Percentiles rank a stretch among this genome's conserved stretches.
phyloP scores from a whole-genome alignment of 2,888 invertebrate species.

The Stenoptilia bipunctidactyla region DNA sequence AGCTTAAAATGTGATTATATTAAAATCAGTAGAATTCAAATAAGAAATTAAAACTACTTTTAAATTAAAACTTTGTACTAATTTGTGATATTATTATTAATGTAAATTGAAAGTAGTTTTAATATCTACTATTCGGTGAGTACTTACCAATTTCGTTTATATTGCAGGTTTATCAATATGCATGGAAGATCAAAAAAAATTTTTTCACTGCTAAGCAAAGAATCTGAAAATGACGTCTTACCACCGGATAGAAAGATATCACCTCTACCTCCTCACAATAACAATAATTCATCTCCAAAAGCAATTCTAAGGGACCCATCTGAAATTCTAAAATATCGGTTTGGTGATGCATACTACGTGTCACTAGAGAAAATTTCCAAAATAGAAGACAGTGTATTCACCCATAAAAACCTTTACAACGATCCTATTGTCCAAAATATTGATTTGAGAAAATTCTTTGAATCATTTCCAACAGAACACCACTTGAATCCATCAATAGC shows the following conservation, averaged over 20 bases:
- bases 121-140: conserved; percentile 6
- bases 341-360: too few species aligned
- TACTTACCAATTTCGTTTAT: conserved; percentile 8
- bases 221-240: conserved; percentile 5
- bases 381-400: neutral
- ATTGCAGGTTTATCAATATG: conserved; percentile 8
- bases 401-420: conserved; percentile 5
- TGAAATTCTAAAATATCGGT: neutral
- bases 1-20: too few species aligned
- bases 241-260: conserved; percentile 8
- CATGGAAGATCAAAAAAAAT: conserved; percentile 7
- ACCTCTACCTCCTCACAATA: conserved; percentile 1
- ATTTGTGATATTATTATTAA: conserved; percentile 7
- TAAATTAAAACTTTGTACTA: too few species aligned
- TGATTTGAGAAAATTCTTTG: conserved; percentile 8
- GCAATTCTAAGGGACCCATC: conserved; percentile 2
- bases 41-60: too few species aligned
- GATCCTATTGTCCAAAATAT: conserved; percentile 7
- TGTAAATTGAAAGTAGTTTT: conserved; percentile 7
- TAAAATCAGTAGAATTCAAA: too few species aligned
- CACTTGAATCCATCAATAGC: conserved; percentile 6
- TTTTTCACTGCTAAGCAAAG: conserved; percentile 5
- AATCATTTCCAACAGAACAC: conserved; percentile 5
- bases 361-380: too few species aligned
- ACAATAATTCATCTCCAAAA: conserved; percentile 8